Evolutionary conservation across 2,797 vertebrate species (phyloP).

Genomic region (Pyrocephalus nanus): DNA sequence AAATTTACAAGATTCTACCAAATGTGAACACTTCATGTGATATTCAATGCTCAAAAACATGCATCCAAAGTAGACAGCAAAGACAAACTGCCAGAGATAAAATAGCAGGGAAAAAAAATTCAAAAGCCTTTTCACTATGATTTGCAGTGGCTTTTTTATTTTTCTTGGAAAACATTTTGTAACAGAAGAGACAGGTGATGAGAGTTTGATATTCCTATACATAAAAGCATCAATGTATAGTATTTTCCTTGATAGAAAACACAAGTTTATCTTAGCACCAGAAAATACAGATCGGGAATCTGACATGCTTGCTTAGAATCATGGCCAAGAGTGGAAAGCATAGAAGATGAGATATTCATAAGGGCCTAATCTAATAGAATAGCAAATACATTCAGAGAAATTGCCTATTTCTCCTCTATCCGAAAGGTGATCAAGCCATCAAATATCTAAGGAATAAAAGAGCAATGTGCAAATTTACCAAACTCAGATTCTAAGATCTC

Average conservation of each 20-base stretch:
- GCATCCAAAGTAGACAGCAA: background rate
- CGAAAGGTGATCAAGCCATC: background rate
- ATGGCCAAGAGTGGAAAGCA: background rate
- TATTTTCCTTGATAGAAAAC: background rate
- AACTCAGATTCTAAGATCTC: background rate
- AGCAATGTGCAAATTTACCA: background rate
- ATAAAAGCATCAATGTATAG: background rate
- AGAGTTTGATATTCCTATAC: background rate
- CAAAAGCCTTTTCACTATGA: background rate
- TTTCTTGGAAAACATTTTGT: background rate
- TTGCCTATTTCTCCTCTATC: background rate
- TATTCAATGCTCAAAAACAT: background rate
- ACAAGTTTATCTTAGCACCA: background rate
- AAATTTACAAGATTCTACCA: conserved; percentile 5
- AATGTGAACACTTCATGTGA: background rate
- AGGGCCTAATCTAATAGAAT: background rate
- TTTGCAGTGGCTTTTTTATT: background rate
- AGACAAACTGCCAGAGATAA: background rate
- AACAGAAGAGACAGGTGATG: background rate
- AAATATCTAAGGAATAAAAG: background rate
- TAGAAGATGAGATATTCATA: background rate
- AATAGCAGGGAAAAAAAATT: background rate
- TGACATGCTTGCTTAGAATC: background rate
- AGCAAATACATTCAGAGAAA: background rate
- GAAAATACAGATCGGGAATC: background rate